phyloP scores from a whole-genome alignment of 2,888 invertebrate species.

The Microctonus aethiopoides region DNA sequence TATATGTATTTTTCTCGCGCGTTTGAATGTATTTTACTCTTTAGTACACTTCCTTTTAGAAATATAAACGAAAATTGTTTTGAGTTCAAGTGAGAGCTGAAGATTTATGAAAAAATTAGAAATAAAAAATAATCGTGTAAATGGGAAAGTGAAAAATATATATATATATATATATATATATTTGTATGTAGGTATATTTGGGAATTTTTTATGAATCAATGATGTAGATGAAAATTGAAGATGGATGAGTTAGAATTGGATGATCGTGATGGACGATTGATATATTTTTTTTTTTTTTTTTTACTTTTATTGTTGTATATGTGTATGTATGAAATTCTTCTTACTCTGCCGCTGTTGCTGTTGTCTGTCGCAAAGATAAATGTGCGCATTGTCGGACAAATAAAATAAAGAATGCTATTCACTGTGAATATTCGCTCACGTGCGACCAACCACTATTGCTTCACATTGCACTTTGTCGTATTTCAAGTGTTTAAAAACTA shows the following conservation, averaged over 20 bases:
- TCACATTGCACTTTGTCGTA: neutral
- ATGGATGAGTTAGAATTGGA: constrained; percentile 13
- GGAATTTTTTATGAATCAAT: constrained; percentile 18
- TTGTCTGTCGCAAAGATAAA: constrained; percentile 36
- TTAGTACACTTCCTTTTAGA: no score
- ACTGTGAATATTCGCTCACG: neutral
- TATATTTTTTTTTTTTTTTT: constrained; percentile 35
- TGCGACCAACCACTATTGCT: neutral
- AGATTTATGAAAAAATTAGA: constrained; percentile 13
- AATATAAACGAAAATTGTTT: no score
- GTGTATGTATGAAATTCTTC: neutral
- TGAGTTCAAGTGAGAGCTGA: constrained; percentile 2
- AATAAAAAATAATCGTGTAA: neutral
- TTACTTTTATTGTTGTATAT: no score
- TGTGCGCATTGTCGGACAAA: constrained; percentile 40
- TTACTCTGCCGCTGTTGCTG: neutral
- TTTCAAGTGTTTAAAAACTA: neutral
- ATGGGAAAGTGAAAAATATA: neutral
- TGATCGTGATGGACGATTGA: constrained; percentile 25
- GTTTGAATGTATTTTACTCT: neutral
- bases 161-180: no score
- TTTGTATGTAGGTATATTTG: no score
- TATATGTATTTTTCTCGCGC: neutral
- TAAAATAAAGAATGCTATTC: constrained; percentile 42
- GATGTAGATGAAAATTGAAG: constrained; percentile 26